These are phyloP conservation scores for Telmatherina bonti DNA, from an alignment of 2,797 vertebrate genomes.

Conservation along the genomic window DNA sequence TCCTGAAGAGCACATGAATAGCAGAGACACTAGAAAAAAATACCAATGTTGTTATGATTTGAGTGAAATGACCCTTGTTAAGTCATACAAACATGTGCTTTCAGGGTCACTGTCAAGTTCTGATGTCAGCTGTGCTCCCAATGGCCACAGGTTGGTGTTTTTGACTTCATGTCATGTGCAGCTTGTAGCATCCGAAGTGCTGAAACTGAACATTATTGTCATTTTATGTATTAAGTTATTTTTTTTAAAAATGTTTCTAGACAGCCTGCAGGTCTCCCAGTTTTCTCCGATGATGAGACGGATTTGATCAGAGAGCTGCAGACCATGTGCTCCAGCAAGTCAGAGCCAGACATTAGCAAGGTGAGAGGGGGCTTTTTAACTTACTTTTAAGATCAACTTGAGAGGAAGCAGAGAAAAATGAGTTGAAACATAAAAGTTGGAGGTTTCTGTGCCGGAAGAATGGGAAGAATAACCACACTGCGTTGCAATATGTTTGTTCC, in stretches of 20 bases:
- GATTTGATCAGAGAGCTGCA: slow-evolving; percentile 93
- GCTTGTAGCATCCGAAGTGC: neutral
- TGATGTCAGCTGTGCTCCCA: slow-evolving; percentile 70
- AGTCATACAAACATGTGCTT: slow-evolving; percentile 15
- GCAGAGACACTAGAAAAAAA: no score
- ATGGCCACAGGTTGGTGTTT: slow-evolving; percentile 73
- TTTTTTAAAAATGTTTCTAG: slow-evolving; percentile 71
- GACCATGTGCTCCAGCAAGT: slow-evolving; percentile 95
- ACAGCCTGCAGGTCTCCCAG: slow-evolving; percentile 77
- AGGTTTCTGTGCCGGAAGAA: no score
- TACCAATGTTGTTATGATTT: slow-evolving; percentile 6
- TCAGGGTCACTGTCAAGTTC: slow-evolving; percentile 75
- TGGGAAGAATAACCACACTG: no score
- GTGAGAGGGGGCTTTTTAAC: slow-evolving; percentile 64
- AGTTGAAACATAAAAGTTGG: no score
- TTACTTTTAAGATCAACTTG: no score
- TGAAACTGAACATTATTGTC: neutral
- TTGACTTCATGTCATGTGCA: neutral
- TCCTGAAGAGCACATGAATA: no score
- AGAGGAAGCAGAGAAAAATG: no score
- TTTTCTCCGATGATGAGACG: slow-evolving; percentile 90
- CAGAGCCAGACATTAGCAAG: slow-evolving; percentile 96
- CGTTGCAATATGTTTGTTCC: no score
- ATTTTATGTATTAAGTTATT: neutral
- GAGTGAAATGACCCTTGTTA: neutral